Evolutionary conservation across 1,140 invertebrate species (phyloP).

Genomic region (Diploscapter pachys): DNA sequence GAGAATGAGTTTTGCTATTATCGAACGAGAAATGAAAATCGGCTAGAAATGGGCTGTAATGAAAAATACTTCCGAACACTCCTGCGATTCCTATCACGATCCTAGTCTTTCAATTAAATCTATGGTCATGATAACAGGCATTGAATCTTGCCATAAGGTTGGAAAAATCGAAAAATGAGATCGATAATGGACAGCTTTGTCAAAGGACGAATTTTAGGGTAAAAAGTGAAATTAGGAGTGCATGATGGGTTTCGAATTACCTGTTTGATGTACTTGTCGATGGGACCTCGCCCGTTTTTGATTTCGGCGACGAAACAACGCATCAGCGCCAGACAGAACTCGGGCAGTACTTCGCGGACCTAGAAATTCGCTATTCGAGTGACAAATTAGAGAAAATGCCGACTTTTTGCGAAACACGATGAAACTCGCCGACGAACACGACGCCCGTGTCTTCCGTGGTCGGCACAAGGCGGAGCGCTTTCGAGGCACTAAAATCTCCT

Average conservation of each 20-base stretch:
- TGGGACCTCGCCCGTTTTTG: not conserved
- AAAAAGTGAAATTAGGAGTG: no score
- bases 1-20: not conserved
- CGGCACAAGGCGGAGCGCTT: slow-evolving; percentile 7
- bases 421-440: slow-evolving; percentile 20
- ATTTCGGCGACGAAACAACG: slow-evolving; percentile 23
- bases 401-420: slow-evolving; percentile 27
- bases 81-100: not conserved
- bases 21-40: not conserved
- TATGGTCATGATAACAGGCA: not conserved
- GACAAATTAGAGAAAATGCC: not conserved
- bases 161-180: not conserved
- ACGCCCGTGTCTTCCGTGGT: slow-evolving; percentile 4
- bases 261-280: slow-evolving; percentile 14
- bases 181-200: not conserved
- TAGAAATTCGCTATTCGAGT: not conserved
- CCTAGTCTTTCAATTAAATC: not conserved
- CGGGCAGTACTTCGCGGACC: slow-evolving; percentile 33
- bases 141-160: not conserved
- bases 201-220: not conserved
- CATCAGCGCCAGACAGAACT: slow-evolving; percentile 26
- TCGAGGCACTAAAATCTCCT: slow-evolving; percentile 12
- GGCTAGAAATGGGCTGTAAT: not conserved
- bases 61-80: not conserved
- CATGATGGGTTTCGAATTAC: not conserved